Evolutionary conservation across 1,140 invertebrate genomes (phyloP).

Genomic region (Choristoneura fumiferana): DNA sequence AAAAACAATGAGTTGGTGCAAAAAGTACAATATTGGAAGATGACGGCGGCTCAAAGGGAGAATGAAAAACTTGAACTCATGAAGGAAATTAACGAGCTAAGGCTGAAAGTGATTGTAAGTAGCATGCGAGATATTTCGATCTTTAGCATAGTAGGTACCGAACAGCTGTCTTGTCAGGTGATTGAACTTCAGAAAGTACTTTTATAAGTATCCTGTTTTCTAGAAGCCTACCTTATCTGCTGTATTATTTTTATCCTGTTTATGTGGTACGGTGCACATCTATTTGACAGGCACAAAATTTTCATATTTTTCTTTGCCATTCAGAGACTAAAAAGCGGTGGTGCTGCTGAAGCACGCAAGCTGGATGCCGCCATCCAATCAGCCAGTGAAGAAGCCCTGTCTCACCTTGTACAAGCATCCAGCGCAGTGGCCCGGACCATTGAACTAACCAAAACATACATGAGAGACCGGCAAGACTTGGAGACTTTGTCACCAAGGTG

Average conservation of each 20-base stretch:
- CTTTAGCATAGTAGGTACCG: not conserved
- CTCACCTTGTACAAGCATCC: slow-evolving; percentile 58
- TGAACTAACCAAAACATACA: slow-evolving; percentile 53
- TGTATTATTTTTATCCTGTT: too few species aligned
- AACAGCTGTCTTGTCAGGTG: slow-evolving; percentile 1
- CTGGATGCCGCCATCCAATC: slow-evolving; percentile 52
- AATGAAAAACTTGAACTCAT: slow-evolving; percentile 62
- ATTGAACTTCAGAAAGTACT: not conserved
- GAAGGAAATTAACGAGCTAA: slow-evolving; percentile 64
- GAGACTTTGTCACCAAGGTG: slow-evolving; percentile 45
- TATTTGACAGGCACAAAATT: not conserved
- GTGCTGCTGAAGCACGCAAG: slow-evolving; percentile 42
- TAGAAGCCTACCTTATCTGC: too few species aligned
- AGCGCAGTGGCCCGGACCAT: slow-evolving; percentile 45
- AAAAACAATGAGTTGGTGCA: slow-evolving; percentile 65
- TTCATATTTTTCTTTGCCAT: slow-evolving; percentile 13
- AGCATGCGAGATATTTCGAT: not conserved
- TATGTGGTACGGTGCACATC: too few species aligned
- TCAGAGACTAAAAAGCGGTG: slow-evolving; percentile 51
- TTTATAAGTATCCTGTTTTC: too few species aligned
- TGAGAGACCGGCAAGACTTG: slow-evolving; percentile 49
- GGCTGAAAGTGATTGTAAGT: slow-evolving; percentile 62
- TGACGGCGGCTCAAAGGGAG: slow-evolving; percentile 56
- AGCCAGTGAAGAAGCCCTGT: slow-evolving; percentile 51
- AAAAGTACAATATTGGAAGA: slow-evolving; percentile 63